Evolutionary conservation across 2,888 invertebrate genomes (phyloP), one percentile per base, ranked within the genome.

Genomic region (Polydrusus tereticollis): DNA sequence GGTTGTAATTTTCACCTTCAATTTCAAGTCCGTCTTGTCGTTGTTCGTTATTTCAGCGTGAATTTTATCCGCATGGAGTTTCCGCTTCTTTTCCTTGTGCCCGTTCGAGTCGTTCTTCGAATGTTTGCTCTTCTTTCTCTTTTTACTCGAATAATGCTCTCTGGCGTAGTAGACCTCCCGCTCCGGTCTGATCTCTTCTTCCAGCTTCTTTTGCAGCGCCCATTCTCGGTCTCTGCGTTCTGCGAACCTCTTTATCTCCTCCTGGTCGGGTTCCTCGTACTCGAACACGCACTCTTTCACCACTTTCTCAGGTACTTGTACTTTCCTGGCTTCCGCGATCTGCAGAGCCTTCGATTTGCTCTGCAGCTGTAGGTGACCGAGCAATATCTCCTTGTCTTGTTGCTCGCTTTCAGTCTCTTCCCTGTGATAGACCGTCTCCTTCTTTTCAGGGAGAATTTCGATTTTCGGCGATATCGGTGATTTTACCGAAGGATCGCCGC

Each of bases 81-180:
- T 88, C 45, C 87, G 82, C 38, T 72, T 75, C 36, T 88, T 86
- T 23, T 74, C 74, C 75, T 89, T 89, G 33, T 84, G 82, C 29
- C 80, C 76, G 47, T 77, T 78, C n/a, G 80, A 82, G 20, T 87
- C 86, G 70, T 87, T 87, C 79, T 88, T 88, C 0, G 88, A 88
- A 79, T 89, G 89, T 78, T 89, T 89, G 63, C 80, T 85, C 83
- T 89, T 89, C 79, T 89, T 89, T 29, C 88, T 83, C 79, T 88
- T 89, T 78, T 88, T 88, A 72, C 87, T 88, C 18, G 86, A 77
- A 59, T 83, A 82, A 57, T 81, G 80, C 6, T 66, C 60, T 18
- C 38, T 52, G 18, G 78, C 76, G 2, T 78, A 74, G 14, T 75
- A 75, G 21, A 77, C 75, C 6, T 78, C 77, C 52, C 82, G 78